Evolutionary conservation across 2,113 vertebrate species (phyloP), one percentile per base, ranked within the genome.

Genomic region (Passer domesticus): DNA sequence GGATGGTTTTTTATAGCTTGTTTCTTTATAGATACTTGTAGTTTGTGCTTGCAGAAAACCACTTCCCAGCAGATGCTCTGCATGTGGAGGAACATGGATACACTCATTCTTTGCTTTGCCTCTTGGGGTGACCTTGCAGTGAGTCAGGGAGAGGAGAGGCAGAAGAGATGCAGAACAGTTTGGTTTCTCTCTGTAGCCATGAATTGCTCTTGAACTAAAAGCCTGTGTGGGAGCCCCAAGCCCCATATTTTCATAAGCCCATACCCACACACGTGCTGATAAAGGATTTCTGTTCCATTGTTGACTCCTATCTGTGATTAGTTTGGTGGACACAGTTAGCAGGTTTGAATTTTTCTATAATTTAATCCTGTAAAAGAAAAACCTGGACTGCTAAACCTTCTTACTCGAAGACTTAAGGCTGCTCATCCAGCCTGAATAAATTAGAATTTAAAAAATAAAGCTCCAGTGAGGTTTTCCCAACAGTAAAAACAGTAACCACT

Each of bases 331-430:
- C 28, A 17, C 7, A 41, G 20, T 3, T 2, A 33, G 30, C 18
- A 39, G 27, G 11, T 70, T 70, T 82, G 47, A 80, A 59, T 77
- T 37, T 58, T 27, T 35, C 60, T 75, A 16, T 13, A n/a, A 83
- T 85, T 75, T 73, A 90, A 84, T 70, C 47, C 35, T 39, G 14
- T 63, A 33, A 66, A 89, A 58, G 43, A 43, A 87, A 89, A 87
- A 50, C 8, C 18, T 55, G 24, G 22, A 44, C 28, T 84, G 10
- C 24, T 55, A 67, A 83, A 77, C 10, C 12, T 74, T 59, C 64
- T 86, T 31, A 55, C 19, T 47, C 3, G 0, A 70, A 74, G 52
- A 75, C 30, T 37, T 69, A 69, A 83, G 39, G 35, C 31, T 90
- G 68, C 25, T 83, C 20, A 58, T 80, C 11, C 5, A 7, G 19